These are phyloP conservation scores for Probaryconus sp. DNA, from an alignment of 1,140 invertebrate genomes.

Conservation along the genomic window DNA sequence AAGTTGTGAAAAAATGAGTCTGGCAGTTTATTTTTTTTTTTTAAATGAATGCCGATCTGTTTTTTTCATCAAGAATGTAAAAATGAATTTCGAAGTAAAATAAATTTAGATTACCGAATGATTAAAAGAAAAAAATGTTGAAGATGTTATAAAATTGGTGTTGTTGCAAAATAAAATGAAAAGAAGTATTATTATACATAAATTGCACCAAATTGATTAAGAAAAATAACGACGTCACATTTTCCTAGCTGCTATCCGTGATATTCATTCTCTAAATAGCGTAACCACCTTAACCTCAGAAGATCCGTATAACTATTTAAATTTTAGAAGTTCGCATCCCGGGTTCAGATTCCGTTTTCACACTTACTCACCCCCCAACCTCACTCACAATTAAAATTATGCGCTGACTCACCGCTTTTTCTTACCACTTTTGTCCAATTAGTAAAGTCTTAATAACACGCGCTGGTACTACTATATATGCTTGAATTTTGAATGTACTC, in stretches of 20 bases:
- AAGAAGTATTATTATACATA: too few relatives aligned
- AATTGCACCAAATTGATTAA: too few relatives aligned
- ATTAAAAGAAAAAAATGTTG: too few relatives aligned
- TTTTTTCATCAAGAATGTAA: too few relatives aligned
- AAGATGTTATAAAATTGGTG: too few relatives aligned
- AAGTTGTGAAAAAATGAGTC: too few relatives aligned
- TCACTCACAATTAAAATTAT: slow-evolving; percentile 60
- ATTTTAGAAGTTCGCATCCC: slow-evolving; percentile 70
- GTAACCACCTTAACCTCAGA: slow-evolving; percentile 58
- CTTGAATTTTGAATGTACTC: slow-evolving; percentile 58
- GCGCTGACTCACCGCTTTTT: slow-evolving; percentile 74
- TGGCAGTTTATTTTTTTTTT: too few relatives aligned
- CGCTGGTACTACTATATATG: slow-evolving; percentile 62
- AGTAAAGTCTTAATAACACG: slow-evolving; percentile 65
- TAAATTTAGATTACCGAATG: too few relatives aligned
- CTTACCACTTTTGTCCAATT: slow-evolving; percentile 69
- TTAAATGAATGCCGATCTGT: too few relatives aligned
- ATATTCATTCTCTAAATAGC: slow-evolving; percentile 66
- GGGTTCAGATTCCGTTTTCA: slow-evolving; percentile 45
- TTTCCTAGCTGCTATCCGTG: slow-evolving; percentile 60
- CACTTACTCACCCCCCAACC: slow-evolving; percentile 43
- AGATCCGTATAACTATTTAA: slow-evolving; percentile 65
- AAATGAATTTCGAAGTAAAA: too few relatives aligned
- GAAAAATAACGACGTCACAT: slow-evolving; percentile 7
- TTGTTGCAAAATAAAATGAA: too few relatives aligned